Conservation (phyloP, 37 sponge, comb jelly and placozoan genomes). For the Tethya wilhelma region DNA sequence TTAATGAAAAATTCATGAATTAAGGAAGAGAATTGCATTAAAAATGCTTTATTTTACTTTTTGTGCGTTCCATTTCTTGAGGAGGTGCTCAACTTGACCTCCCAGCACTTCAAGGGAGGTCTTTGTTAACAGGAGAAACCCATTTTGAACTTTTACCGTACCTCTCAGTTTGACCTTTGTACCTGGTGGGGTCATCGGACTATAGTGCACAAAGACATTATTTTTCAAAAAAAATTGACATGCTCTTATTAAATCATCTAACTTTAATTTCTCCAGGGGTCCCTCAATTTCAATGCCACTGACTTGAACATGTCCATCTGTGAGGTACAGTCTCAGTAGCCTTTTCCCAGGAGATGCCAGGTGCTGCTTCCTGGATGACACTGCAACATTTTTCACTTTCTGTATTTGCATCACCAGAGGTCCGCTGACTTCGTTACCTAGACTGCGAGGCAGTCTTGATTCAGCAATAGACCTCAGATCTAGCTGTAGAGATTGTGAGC, state of each 20-base stretch:
- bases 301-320: slow-evolving; percentile 65
- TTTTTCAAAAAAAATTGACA: neutral
- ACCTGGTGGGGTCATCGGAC: slow-evolving; percentile 65
- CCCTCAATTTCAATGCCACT: slow-evolving; percentile 70
- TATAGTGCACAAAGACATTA: slow-evolving; percentile 4
- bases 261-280: slow-evolving; percentile 43
- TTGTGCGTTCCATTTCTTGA: slow-evolving; percentile 50
- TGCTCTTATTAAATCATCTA: neutral
- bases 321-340: slow-evolving; percentile 64
- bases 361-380: slow-evolving; percentile 56
- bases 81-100: slow-evolving; percentile 61
- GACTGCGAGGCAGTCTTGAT: neutral
- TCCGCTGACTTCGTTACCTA: slow-evolving; percentile 20
- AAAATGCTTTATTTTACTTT: slow-evolving; percentile 18
- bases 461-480: slow-evolving; percentile 50
- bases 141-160: slow-evolving; percentile 38
- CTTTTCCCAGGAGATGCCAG: slow-evolving; percentile 6
- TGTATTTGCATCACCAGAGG: slow-evolving; percentile 78
- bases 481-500: slow-evolving; percentile 10
- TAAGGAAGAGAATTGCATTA: neutral
- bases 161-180: slow-evolving; percentile 68
- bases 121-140: slow-evolving; percentile 66
- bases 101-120: slow-evolving; percentile 41
- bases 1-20: neutral
- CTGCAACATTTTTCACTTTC: slow-evolving; percentile 64